Conservation (phyloP, 2,888 invertebrate species). For the Drosophila flavopinicola region DNA sequence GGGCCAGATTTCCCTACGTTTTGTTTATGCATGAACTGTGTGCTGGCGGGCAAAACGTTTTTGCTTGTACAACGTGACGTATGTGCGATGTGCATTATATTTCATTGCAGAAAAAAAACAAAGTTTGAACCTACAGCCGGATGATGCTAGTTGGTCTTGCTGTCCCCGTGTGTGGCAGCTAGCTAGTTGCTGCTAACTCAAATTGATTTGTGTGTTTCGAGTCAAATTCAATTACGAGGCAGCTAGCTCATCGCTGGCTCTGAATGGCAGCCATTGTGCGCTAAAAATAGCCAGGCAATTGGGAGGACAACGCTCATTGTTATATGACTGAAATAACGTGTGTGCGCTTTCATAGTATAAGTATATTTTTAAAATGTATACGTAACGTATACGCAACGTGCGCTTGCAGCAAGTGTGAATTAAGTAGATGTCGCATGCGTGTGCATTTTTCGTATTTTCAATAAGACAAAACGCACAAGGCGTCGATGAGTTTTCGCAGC, state of each 20-base stretch:
- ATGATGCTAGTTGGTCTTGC: constrained; percentile 32
- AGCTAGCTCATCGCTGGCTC: constrained; percentile 13
- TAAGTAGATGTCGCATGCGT: constrained; percentile 53
- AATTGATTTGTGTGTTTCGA: constrained; percentile 64
- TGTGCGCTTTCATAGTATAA: not conserved
- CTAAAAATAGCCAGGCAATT: constrained; percentile 49
- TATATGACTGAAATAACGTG: constrained; percentile 6
- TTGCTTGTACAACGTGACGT: constrained; percentile 44
- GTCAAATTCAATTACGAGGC: constrained; percentile 64
- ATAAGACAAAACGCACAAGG: constrained; percentile 33
- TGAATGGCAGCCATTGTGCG: constrained; percentile 14
- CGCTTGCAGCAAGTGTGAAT: constrained; percentile 67
- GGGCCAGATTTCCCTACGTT: constrained; percentile 36
- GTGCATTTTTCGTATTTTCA: constrained; percentile 68
- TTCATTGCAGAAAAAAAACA: constrained; percentile 20
- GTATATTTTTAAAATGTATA: constrained; percentile 43
- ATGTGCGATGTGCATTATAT: constrained; percentile 64
- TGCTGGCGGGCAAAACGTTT: constrained; percentile 27
- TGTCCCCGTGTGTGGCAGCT: constrained; percentile 4
- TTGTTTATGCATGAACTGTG: constrained; percentile 59
- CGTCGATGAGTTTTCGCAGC: constrained; percentile 15
- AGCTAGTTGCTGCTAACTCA: constrained; percentile 27
- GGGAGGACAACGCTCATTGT: not conserved
- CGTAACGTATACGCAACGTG: constrained; percentile 40
- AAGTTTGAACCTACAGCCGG: constrained; percentile 27